phyloP scores from a whole-genome alignment of 2,797 vertebrate species.

The Dicrostonyx torquatus region DNA sequence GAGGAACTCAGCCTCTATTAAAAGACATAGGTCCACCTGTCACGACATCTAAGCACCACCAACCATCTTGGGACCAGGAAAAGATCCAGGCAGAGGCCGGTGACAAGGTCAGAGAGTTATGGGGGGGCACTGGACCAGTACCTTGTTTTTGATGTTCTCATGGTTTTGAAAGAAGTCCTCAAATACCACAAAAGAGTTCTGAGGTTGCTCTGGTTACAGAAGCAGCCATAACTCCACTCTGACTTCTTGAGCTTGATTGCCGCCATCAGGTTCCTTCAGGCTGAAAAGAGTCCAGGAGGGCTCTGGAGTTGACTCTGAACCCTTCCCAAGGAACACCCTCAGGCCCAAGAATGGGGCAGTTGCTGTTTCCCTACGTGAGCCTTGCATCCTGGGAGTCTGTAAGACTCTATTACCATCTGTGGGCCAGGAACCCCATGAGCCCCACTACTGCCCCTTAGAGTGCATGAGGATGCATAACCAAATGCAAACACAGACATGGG shows the following conservation, averaged over 20 bases:
- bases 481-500: background rate
- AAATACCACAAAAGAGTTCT: slow-evolving; percentile 91
- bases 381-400: too few species aligned
- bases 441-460: too few species aligned
- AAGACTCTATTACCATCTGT: accelerated
- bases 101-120: too few species aligned
- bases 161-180: slow-evolving; percentile 92
- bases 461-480: background rate
- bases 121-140: slow-evolving; percentile 61
- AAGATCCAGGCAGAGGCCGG: background rate
- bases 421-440: accelerated
- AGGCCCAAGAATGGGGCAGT: too few species aligned
- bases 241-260: slow-evolving; percentile 91
- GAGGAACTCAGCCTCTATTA: background rate
- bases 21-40: background rate
- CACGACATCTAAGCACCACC: background rate
- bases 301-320: too few species aligned
- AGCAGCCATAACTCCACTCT: slow-evolving; percentile 91
- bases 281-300: accelerated
- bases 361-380: background rate
- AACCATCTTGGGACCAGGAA: background rate
- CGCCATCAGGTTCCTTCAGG: slow-evolving; percentile 92
- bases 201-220: slow-evolving; percentile 93
- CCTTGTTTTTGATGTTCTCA: slow-evolving; percentile 93
- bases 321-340: background rate